A percentile compares a stretch with the other conserved stretches of the same genome.
Evolutionary conservation across 2,113 vertebrate genomes (phyloP).

Genomic region (Scopus umbretta): DNA sequence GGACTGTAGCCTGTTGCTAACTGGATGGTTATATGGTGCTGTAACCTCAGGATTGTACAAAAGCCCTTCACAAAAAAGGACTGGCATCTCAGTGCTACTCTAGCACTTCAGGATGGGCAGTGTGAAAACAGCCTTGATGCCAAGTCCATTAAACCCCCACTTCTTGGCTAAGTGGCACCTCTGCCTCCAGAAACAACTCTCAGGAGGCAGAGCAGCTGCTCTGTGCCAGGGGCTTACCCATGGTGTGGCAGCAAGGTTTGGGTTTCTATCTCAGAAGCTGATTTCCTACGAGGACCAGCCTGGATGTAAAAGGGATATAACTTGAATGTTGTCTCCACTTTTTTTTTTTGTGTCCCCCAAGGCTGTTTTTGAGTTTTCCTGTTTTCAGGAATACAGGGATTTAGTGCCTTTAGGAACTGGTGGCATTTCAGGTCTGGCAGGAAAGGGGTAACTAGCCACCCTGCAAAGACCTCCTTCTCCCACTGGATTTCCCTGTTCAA

Average conservation of each 20-base stretch:
- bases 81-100: not conserved
- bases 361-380: not conserved
- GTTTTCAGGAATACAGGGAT: not conserved
- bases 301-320: not conserved
- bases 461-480: not conserved
- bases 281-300: not conserved
- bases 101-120: not conserved
- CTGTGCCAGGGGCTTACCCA: not conserved
- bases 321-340: not conserved
- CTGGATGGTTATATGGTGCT: not conserved
- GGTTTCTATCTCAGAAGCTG: not conserved
- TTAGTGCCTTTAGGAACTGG: not conserved
- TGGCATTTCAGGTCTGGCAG: not conserved
- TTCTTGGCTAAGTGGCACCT: not conserved
- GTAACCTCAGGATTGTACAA: not conserved
- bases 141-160: not conserved
- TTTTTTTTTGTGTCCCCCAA: not conserved
- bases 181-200: not conserved
- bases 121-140: not conserved
- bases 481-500: not conserved
- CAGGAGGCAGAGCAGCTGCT: not conserved
- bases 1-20: not conserved
- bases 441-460: not conserved
- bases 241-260: not conserved
- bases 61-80: not conserved